Base-by-base conservation (phyloP, 1,140 invertebrate species). In the Drosophila eugracilis region DNA sequence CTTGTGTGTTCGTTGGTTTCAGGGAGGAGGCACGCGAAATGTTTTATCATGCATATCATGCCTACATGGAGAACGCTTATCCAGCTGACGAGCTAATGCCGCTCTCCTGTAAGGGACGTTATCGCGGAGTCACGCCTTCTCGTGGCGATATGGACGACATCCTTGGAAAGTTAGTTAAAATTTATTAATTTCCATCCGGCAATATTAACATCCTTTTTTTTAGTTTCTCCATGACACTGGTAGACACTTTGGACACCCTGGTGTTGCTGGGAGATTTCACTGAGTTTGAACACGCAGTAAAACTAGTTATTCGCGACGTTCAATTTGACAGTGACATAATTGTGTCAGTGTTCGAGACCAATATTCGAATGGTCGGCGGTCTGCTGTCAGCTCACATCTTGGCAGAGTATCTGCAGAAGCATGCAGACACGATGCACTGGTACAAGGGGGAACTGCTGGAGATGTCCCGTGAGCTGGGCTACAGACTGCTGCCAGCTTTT, bases 81-180 rank as follows among this genome's bases (percentile, higher is more conserved):
- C 98, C 98, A 59, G 98, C 98, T 22, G 98, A 99, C 94, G 98
- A 99, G 92, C 92, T 99, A 41, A 99, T 99, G 98, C 98, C 98
- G 2, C 93, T 99, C 21, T 98, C 96, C 90, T 99, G 98, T 92
- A 95, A 96, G 90, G 98, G 98, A 34, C 93, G 98, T 50, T 98
- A 95, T 92, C 93, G 98, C 76, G 96, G 96, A 5, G 93, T 96
- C 19, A 96, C 97, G 55, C 95, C 96, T 12, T 96, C 96, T 54
- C 93, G 98, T 62, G 98, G 98, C 6, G 98, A 99, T 91, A 97
- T 99, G 92, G 98, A 99, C 93, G 98, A 99, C 92, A 95, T 95
- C 36, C 92, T 99, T 58, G 98, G 98, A 93, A 99, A 99, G 97
- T 99, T 94, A 95, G 97, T 79, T 5, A 5, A 41, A 6, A 0